A percentile compares a stretch with the other conserved stretches of the same genome.
Evolutionary conservation across 2,797 vertebrate species (phyloP).

Genomic region (Malacoctenus gilli): DNA sequence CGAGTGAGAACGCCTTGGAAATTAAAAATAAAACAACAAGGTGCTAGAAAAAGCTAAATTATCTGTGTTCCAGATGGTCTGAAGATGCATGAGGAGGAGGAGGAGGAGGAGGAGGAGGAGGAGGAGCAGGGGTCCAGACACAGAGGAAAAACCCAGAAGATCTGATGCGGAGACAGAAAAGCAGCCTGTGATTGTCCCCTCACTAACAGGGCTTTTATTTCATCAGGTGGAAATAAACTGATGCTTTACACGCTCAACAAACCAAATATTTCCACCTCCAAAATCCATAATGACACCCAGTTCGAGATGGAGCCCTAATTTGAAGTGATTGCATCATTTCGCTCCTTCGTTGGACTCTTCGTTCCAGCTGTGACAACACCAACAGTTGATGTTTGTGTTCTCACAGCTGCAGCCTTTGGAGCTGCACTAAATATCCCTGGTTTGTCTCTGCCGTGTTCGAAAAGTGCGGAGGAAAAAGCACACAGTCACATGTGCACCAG

Average conservation of each 20-base stretch:
- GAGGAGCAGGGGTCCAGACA: neutral
- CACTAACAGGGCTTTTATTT: too few species aligned
- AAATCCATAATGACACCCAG: too few species aligned
- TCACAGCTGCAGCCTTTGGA: conserved; percentile 42
- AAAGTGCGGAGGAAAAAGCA: neutral
- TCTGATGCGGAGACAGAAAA: neutral
- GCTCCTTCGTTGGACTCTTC: conserved; percentile 7
- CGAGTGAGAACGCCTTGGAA: too few species aligned
- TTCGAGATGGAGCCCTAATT: neutral
- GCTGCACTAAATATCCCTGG: conserved; percentile 25
- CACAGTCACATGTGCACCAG: neutral
- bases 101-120: too few species aligned
- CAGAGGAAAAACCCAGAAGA: neutral
- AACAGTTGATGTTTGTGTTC: conserved; percentile 44
- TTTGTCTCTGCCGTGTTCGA: conserved; percentile 5
- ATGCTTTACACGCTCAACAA: too few species aligned
- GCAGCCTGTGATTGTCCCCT: too few species aligned
- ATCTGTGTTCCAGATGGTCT: conserved; percentile 7
- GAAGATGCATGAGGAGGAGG: neutral
- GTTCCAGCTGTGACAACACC: conserved; percentile 51
- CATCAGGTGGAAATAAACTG: too few species aligned
- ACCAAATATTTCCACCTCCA: neutral
- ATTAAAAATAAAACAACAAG: too few species aligned
- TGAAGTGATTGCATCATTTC: conserved; percentile 7
- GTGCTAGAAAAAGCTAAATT: conserved; percentile 7